Percentiles rank a stretch among this genome's conserved stretches.
Evolutionary conservation across 2,797 vertebrate genomes (phyloP).

Genomic region (Apogon hyalosoma): DNA sequence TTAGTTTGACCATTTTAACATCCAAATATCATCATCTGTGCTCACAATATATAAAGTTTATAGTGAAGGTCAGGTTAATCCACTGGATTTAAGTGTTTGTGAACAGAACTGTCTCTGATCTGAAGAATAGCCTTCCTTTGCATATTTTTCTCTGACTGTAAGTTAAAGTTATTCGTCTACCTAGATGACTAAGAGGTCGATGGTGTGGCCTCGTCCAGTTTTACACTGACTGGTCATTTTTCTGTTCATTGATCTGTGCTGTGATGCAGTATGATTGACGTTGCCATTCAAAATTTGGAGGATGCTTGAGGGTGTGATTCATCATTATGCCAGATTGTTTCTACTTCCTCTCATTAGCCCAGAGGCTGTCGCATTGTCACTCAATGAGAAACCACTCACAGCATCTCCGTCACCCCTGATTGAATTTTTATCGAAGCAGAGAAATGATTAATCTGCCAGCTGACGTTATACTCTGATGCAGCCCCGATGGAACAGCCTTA

Average conservation of each 20-base stretch:
- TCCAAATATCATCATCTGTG: no score
- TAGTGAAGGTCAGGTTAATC: background rate
- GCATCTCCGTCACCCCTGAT: conserved; percentile 17
- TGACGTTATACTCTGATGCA: conserved; percentile 25
- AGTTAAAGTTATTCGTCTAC: no score
- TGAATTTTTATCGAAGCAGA: conserved; percentile 27
- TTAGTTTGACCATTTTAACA: no score
- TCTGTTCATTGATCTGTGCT: no score
- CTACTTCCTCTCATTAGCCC: conserved; percentile 32
- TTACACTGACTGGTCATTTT: background rate
- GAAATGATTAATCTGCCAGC: conserved; percentile 4
- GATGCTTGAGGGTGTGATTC: conserved; percentile 31
- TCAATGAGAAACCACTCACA: conserved; percentile 22
- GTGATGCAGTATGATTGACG: background rate
- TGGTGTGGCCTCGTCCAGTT: background rate
- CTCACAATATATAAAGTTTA: background rate
- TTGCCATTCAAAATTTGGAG: conserved; percentile 15
- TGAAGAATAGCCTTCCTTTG: background rate
- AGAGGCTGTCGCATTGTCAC: conserved; percentile 9
- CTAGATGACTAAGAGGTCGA: no score
- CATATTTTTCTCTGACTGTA: background rate
- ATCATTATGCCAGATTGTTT: conserved; percentile 30
- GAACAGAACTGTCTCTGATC: conserved; percentile 1
- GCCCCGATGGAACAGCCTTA: conserved; percentile 16
- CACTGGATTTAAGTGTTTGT: background rate